Percentiles rank a stretch among this genome's conserved stretches.
Conservation (phyloP, 1,140 invertebrate genomes). For the Heliothis virescens region DNA sequence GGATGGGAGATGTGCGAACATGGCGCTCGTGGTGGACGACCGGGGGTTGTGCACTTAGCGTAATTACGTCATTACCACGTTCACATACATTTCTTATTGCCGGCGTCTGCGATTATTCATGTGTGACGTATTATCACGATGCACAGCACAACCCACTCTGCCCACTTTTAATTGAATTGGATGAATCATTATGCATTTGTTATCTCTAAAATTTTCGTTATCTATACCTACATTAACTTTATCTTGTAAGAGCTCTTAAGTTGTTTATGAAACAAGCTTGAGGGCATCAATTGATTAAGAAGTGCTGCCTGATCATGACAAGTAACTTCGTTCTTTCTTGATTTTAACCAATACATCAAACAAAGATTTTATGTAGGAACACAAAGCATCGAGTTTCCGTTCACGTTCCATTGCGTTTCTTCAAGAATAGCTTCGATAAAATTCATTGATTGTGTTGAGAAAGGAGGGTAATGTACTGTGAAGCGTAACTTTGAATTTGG, state of each 20-base stretch:
- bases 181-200: too few relatives aligned
- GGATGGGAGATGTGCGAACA: conserved; percentile 51
- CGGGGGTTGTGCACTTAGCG: conserved; percentile 8
- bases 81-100: conserved; percentile 11
- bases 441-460: conserved; percentile 37
- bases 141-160: neutral
- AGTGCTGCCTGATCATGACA: conserved; percentile 3
- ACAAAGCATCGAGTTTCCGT: conserved; percentile 12
- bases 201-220: too few relatives aligned
- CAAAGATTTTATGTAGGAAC: conserved; percentile 13
- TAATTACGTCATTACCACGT: conserved; percentile 20
- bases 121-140: neutral
- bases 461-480: conserved; percentile 33
- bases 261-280: neutral
- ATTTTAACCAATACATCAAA: conserved; percentile 12
- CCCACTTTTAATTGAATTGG: neutral
- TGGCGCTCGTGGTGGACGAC: conserved; percentile 24
- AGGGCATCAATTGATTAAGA: neutral
- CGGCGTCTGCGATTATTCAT: neutral
- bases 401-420: conserved; percentile 30
- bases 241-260: neutral
- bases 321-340: neutral
- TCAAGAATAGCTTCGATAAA: conserved; percentile 31
- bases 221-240: too few relatives aligned
- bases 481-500: conserved; percentile 39